phyloP scores from a whole-genome alignment of 2,797 vertebrate genomes.

The Momotus momota region DNA sequence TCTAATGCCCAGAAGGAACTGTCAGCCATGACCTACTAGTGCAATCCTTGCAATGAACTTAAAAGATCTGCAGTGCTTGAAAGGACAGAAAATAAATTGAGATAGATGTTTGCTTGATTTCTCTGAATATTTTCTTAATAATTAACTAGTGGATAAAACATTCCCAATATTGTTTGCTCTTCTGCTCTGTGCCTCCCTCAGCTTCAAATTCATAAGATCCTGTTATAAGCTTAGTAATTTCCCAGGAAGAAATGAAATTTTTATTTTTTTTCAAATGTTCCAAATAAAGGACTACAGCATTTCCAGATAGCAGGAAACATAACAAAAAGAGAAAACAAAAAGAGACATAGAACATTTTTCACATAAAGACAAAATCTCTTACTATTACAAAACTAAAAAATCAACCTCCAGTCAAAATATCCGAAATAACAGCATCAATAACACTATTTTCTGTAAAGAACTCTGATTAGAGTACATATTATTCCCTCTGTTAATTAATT shows the following conservation, averaged over 20 bases:
- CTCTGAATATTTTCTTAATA: background rate
- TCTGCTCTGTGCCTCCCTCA: background rate
- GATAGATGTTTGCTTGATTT: background rate
- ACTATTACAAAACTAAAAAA: background rate
- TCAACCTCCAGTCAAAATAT: background rate
- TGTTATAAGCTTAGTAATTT: background rate
- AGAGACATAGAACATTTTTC: background rate
- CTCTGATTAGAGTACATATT: background rate
- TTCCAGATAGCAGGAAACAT: background rate
- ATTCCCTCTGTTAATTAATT: constrained; percentile 10
- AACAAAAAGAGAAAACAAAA: background rate
- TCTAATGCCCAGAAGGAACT: background rate
- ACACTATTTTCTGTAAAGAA: background rate
- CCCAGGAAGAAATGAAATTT: background rate
- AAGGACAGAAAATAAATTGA: background rate
- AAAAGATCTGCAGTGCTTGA: background rate
- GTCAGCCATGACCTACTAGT: background rate
- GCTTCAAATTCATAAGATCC: background rate
- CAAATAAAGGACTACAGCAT: background rate
- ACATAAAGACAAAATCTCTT: background rate
- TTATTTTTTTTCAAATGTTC: background rate
- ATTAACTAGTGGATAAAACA: background rate
- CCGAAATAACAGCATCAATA: background rate
- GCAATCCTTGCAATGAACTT: background rate
- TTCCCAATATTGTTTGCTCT: background rate